Evolutionary conservation across 2,797 vertebrate genomes (phyloP), one percentile per base, ranked within the genome.

Genomic region (Rhinoraja longicauda): DNA sequence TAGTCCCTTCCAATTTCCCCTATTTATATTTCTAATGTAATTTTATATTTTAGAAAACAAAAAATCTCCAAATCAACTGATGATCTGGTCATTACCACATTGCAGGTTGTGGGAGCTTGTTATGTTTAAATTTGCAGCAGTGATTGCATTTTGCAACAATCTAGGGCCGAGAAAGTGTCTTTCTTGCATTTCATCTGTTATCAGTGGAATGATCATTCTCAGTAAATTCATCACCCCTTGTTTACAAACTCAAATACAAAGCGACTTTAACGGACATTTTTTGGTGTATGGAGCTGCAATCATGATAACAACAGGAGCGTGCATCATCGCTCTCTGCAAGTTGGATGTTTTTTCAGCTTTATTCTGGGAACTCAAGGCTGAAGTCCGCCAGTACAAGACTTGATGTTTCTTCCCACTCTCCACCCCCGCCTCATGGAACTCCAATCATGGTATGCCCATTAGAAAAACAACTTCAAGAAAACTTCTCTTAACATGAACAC

Each of bases 401-500:
- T 86, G 59, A 86, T 62, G 81, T 59, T 57, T 59, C 12, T n/a
- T 1, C 12, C 29, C 45, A 45, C 79, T 12, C 59, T 29, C 81
- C 21, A 15, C 7, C 12, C 29, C 45, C 79, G 17, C 12, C 59
- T 29, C 26, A 10, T 59, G n/a, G 29, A 86, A 86, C 57, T 62
- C 53, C 29, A 86, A 86, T 53, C 39, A 72, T n/a, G 75, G 75
- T n/a, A 76, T 76, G 26, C 29, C 57, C 53, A 59, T 62, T 86
- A 13, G 26, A n/a, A 62, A 86, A 86, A 62, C 59, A 62, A n/a
- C 59, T 59, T n/a, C 13, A 13, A 1, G 5, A 62, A 86, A 62
- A 70, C 57, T 86, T 81, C 82, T 29, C 26, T 86, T 62, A 86
- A 86, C 82, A 17, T 86, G 82, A 59, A 86, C 53, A 32, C 82